Evolutionary conservation across 2,113 vertebrate species (phyloP), one percentile per base, ranked within the genome.

Genomic region (Syngnathoides biaculeatus): DNA sequence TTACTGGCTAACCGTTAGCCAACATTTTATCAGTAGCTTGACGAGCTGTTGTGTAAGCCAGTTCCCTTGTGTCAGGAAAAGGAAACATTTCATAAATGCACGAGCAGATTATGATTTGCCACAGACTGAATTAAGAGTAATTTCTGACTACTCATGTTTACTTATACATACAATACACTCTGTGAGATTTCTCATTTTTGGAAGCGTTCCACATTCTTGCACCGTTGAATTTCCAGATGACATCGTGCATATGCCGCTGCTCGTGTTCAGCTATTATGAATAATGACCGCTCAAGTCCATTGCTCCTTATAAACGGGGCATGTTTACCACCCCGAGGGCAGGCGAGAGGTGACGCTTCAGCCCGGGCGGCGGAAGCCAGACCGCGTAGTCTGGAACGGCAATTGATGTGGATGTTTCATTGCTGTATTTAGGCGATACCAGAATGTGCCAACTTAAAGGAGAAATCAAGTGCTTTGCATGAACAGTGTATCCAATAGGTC

Each of bases 201-300:
- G 67, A 78, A 65, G 40, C 64, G 27, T 67, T 79, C 60, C 22
- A 68, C 35, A 72, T 69, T 80, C 77, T 81, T 70, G 70, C 78
- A 74, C 69, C 59, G 57, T 74, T 71, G 72, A 74, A 66, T 76
- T 47, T 73, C 78, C 38, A 55, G 43, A 73, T 72, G 64, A 71
- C 58, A 59, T 59, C 1, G 47, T 55, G 58, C 77, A 77, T 79
- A 64, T 79, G 57, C 73, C 20, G 24, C 67, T 71, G 69, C 39
- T 73, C 81, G 72, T 75, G 55, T 79, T 65, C 59, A 73, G 76
- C 70, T 71, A 69, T 71, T n/a, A 71, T 87, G 79, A 90, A 75
- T 83, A 83, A 90, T 86, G 84, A 84, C 65, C 77, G 68, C 67
- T 63, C 57, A 24, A 61, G 59, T 80, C 53, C 68, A 65, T 65